A percentile compares a stretch with the other conserved stretches of the same genome.
Evolutionary conservation across 2,113 vertebrate species (phyloP).

Genomic region (Pygoscelis antarcticus): DNA sequence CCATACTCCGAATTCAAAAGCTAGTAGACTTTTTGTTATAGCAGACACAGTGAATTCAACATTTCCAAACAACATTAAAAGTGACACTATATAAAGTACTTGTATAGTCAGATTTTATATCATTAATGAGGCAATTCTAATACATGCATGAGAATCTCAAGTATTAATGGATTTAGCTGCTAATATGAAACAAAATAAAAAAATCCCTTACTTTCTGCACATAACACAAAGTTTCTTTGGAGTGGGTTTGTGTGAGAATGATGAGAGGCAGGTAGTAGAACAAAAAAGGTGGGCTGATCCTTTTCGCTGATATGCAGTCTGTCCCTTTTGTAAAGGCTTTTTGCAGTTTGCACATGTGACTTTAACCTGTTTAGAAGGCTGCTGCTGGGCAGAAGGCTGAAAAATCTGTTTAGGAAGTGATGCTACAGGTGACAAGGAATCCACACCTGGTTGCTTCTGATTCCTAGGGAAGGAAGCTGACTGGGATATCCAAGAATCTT

Average conservation of each 20-base stretch:
- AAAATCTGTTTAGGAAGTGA: conserved; percentile 92
- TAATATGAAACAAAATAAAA: background rate
- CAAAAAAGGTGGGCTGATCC: conserved; percentile 97
- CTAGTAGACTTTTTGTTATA: background rate
- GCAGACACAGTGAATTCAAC: background rate
- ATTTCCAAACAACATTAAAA: background rate
- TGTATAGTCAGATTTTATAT: background rate
- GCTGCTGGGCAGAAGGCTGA: conserved; percentile 85
- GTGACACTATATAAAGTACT: background rate
- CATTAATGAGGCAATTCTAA: background rate
- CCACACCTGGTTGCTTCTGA: conserved; percentile 93
- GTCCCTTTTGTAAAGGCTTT: conserved; percentile 96
- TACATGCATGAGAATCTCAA: background rate
- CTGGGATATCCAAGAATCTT: conserved; percentile 98
- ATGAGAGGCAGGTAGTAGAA: conserved; percentile 94
- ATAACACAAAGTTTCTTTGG: conserved; percentile 99
- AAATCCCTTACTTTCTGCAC: conserved; percentile 93
- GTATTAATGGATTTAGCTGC: background rate
- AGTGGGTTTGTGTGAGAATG: conserved; percentile 96
- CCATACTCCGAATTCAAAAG: background rate
- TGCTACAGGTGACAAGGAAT: conserved; percentile 90
- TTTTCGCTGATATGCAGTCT: conserved; percentile 97
- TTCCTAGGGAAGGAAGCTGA: conserved; percentile 96
- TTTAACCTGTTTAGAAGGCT: conserved; percentile 92
- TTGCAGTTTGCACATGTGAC: conserved; percentile 97